Evolutionary conservation across 1,140 invertebrate species (phyloP).

Genomic region (Rhyzopertha dominica): DNA sequence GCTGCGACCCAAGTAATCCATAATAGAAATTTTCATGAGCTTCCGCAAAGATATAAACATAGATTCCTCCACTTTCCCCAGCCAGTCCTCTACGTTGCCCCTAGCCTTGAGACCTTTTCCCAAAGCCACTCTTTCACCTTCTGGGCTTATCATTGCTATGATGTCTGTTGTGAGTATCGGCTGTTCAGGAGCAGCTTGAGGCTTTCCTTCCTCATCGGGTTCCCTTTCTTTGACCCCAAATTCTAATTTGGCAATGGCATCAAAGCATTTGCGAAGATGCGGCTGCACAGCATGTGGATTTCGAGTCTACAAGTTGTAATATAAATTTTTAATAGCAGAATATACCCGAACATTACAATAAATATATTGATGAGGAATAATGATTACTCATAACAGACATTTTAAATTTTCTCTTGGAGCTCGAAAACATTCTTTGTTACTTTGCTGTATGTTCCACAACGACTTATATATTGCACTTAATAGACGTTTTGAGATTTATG

Average conservation of each 20-base stretch:
- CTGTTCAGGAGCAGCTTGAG: background rate
- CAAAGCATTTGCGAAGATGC: slow-evolving; percentile 85
- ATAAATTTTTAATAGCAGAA: background rate
- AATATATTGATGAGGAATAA: no score
- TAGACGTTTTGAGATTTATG: no score
- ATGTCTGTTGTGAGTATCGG: slow-evolving; percentile 69
- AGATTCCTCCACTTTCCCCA: slow-evolving; percentile 77
- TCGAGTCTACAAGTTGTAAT: slow-evolving; percentile 54
- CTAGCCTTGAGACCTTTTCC: slow-evolving; percentile 78
- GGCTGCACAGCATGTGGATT: slow-evolving; percentile 85
- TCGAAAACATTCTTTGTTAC: no score
- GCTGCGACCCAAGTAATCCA: slow-evolving; percentile 53
- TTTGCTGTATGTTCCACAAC: no score
- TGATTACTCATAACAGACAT: no score
- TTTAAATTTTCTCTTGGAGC: no score
- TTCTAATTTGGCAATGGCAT: slow-evolving; percentile 74
- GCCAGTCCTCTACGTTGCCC: slow-evolving; percentile 85
- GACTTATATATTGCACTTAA: no score
- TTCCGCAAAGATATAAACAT: slow-evolving; percentile 74
- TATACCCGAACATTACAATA: background rate
- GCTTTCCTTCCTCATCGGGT: slow-evolving; percentile 46
- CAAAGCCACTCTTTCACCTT: slow-evolving; percentile 71
- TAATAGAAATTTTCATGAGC: slow-evolving; percentile 66
- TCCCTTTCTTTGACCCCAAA: slow-evolving; percentile 61
- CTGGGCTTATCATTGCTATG: slow-evolving; percentile 79